Evolutionary conservation across 1,140 invertebrate species (phyloP).

Genomic region (Tribolium madens): DNA sequence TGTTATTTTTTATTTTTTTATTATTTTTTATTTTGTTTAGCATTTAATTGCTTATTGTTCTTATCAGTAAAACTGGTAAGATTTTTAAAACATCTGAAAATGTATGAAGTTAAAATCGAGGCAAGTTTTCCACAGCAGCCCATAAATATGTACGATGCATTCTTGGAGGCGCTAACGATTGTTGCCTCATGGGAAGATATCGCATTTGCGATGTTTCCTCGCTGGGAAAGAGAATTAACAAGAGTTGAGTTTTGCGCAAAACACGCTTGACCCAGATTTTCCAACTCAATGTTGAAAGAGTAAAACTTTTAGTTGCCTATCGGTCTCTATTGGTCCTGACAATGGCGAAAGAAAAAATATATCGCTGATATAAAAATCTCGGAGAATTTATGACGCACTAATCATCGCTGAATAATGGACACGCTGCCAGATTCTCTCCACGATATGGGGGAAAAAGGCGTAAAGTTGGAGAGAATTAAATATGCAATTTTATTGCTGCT

Average conservation of each 20-base stretch:
- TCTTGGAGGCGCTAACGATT: background rate
- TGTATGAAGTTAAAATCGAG: too few species aligned
- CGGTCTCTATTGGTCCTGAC: constrained; percentile 13
- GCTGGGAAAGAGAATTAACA: background rate
- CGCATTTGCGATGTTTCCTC: constrained; percentile 8
- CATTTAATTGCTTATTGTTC: too few species aligned
- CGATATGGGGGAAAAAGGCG: background rate
- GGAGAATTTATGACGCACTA: constrained; percentile 4
- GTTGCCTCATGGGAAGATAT: background rate
- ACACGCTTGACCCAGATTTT: constrained; percentile 20
- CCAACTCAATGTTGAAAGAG: background rate
- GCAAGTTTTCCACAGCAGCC: background rate
- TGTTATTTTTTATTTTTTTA: too few species aligned
- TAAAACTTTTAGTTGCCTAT: constrained; percentile 19
- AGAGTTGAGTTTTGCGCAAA: constrained; percentile 7
- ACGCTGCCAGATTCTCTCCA: background rate
- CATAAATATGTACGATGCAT: background rate
- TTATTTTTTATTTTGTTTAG: too few species aligned
- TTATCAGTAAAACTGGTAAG: too few species aligned
- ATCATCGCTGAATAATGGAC: constrained; percentile 8
- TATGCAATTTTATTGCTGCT: constrained; percentile 28
- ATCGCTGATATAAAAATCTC: background rate
- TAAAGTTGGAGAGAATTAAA: background rate
- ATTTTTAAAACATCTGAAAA: too few species aligned
- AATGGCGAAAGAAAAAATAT: constrained; percentile 9